phyloP scores from a whole-genome alignment of 2,113 vertebrate species.

The Etheostoma spectabile region DNA sequence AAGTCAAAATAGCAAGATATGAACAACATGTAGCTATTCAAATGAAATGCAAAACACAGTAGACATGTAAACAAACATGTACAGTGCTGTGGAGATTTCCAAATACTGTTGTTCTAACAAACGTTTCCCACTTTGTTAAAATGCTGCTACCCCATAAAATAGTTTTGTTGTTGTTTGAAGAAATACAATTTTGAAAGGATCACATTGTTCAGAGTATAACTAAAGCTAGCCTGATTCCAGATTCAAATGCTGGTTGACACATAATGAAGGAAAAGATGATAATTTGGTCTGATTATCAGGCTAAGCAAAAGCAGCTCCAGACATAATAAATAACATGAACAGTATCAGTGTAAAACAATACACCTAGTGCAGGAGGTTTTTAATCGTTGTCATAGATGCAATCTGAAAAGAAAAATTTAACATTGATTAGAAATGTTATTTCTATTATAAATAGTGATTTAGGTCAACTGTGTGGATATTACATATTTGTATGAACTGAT shows the following conservation, averaged over 20 bases:
- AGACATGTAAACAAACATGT: background rate
- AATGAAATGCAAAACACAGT: background rate
- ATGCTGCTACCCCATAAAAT: background rate
- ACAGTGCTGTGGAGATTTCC: background rate
- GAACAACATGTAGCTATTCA: background rate
- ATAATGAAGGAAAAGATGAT: background rate
- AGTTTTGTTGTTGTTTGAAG: background rate
- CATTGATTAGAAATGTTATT: background rate
- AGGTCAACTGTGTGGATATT: background rate
- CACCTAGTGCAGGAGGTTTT: background rate
- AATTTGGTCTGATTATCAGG: slow-evolving; percentile 1
- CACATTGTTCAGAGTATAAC: slow-evolving; percentile 29
- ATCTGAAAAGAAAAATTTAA: slow-evolving; percentile 71
- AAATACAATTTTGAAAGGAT: background rate
- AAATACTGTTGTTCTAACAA: slow-evolving; percentile 61
- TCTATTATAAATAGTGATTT: background rate
- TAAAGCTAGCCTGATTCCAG: slow-evolving; percentile 1
- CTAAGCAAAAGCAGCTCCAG: slow-evolving; percentile 12
- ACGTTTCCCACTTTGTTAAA: background rate
- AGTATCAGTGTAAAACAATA: slow-evolving; percentile 33
- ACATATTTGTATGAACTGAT: background rate
- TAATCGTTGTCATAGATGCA: slow-evolving; percentile 87
- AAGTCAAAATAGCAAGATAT: background rate
- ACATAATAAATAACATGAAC: slow-evolving; percentile 72
- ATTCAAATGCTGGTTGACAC: slow-evolving; percentile 8